These are phyloP conservation scores for Chelmon rostratus DNA, from an alignment of 2,797 vertebrate species.

Conservation along the genomic window DNA sequence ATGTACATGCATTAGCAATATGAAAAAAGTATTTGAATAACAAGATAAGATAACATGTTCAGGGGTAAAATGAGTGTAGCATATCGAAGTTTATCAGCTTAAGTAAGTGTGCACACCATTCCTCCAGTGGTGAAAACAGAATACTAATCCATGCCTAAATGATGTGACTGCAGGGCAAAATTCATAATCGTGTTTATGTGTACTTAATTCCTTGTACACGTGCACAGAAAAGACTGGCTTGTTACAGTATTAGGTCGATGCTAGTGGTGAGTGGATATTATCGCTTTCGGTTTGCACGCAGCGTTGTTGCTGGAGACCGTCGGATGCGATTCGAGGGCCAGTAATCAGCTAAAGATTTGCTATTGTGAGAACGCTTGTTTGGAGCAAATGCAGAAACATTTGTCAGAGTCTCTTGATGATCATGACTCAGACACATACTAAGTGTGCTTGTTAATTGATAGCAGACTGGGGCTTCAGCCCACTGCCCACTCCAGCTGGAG, in stretches of 20 bases:
- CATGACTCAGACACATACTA: constrained; percentile 78
- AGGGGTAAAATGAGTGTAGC: constrained; percentile 51
- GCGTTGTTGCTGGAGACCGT: constrained; percentile 3
- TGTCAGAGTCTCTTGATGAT: constrained; percentile 62
- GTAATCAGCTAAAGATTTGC: constrained; percentile 35
- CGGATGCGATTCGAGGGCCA: constrained; percentile 5
- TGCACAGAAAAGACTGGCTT: constrained; percentile 47
- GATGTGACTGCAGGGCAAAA: constrained; percentile 72
- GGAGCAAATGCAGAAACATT: constrained; percentile 55
- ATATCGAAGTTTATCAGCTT: constrained; percentile 73
- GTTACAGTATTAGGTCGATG: constrained; percentile 24
- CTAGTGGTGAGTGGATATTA: constrained; percentile 29
- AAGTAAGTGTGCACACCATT: constrained; percentile 57
- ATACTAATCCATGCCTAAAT: constrained; percentile 74
- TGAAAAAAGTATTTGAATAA: constrained; percentile 64
- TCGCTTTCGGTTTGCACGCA: constrained; percentile 30
- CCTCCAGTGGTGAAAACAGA: constrained; percentile 60
- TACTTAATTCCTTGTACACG: constrained; percentile 67
- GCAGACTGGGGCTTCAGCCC: constrained; percentile 73
- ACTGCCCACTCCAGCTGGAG: constrained; percentile 79
- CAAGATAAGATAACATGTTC: constrained; percentile 70
- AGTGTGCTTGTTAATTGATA: constrained; percentile 84
- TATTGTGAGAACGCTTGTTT: constrained; percentile 57
- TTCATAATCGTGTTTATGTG: constrained; percentile 75
- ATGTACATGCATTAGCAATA: constrained; percentile 48